Evolutionary conservation across 2,888 invertebrate species (phyloP).

Genomic region (Anthophora plumipes): DNA sequence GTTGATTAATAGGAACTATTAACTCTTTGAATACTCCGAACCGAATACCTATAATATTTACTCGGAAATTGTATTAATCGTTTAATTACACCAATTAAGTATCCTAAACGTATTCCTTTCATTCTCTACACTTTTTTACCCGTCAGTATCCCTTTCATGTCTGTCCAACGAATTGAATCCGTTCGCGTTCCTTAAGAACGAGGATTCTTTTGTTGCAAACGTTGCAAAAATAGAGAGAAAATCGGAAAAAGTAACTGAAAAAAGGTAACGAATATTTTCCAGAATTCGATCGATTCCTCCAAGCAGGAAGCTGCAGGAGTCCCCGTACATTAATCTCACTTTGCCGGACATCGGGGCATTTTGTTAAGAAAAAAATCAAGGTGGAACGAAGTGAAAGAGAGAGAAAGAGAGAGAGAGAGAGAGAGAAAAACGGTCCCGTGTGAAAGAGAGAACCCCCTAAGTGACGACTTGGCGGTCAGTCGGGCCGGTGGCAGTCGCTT

Average conservation of each 20-base stretch:
- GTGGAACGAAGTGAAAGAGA: background rate
- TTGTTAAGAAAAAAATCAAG: constrained; percentile 19
- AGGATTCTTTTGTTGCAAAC: too few relatives aligned
- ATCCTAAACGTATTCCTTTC: too few relatives aligned
- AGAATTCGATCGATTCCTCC: background rate
- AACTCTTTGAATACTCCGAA: too few relatives aligned
- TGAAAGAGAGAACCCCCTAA: constrained; percentile 39
- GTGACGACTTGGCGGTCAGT: constrained; percentile 66
- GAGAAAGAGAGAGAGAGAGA: background rate
- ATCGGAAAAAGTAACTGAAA: too few relatives aligned
- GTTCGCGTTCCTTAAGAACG: too few relatives aligned
- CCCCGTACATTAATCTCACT: constrained; percentile 42
- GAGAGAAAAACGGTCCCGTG: constrained; percentile 28
- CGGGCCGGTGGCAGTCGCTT: constrained; percentile 68
- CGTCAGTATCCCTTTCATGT: too few relatives aligned
- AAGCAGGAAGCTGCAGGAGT: background rate
- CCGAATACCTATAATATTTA: background rate
- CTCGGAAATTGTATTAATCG: background rate
- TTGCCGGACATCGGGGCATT: constrained; percentile 35
- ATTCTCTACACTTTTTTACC: too few relatives aligned
- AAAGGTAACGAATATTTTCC: too few relatives aligned
- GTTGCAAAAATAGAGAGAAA: too few relatives aligned
- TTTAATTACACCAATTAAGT: background rate
- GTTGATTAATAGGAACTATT: too few relatives aligned
- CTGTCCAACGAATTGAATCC: too few relatives aligned